Evolutionary conservation across 2,888 invertebrate species (phyloP).

Genomic region (Podabrus alpinus): DNA sequence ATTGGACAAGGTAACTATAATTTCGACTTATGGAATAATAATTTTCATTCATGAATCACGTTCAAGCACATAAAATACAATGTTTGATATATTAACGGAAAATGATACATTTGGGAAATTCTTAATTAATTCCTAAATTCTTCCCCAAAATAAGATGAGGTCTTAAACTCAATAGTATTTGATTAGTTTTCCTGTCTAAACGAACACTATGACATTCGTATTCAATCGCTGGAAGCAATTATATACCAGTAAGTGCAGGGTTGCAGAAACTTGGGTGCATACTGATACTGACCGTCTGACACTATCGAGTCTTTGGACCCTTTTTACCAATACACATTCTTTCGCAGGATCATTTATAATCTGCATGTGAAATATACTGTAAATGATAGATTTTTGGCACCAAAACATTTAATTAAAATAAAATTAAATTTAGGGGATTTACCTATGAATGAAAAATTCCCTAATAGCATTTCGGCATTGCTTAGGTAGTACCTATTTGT

Average conservation of each 20-base stretch:
- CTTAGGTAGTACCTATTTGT: background rate
- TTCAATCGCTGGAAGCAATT: slow-evolving; percentile 23
- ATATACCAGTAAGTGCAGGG: slow-evolving; percentile 16
- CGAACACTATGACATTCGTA: slow-evolving; percentile 20
- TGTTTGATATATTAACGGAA: background rate
- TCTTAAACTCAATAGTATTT: slow-evolving; percentile 20
- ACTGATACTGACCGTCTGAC: slow-evolving; percentile 25
- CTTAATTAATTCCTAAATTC: background rate
- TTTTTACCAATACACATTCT: slow-evolving; percentile 10
- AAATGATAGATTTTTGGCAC: background rate
- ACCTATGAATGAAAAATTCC: background rate
- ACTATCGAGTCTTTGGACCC: slow-evolving; percentile 10
- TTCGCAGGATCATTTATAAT: slow-evolving; percentile 9
- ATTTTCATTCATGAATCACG: background rate
- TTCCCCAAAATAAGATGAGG: slow-evolving; percentile 1
- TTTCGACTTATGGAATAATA: background rate
- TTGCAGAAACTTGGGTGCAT: slow-evolving; percentile 13
- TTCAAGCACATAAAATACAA: background rate
- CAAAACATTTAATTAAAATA: background rate
- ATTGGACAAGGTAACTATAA: background rate
- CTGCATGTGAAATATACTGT: background rate
- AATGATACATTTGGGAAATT: background rate
- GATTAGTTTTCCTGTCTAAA: slow-evolving; percentile 26
- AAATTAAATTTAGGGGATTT: background rate
- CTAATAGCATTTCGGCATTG: background rate